Conservation (phyloP, 1,140 invertebrate genomes). For the Phortica variegata region DNA sequence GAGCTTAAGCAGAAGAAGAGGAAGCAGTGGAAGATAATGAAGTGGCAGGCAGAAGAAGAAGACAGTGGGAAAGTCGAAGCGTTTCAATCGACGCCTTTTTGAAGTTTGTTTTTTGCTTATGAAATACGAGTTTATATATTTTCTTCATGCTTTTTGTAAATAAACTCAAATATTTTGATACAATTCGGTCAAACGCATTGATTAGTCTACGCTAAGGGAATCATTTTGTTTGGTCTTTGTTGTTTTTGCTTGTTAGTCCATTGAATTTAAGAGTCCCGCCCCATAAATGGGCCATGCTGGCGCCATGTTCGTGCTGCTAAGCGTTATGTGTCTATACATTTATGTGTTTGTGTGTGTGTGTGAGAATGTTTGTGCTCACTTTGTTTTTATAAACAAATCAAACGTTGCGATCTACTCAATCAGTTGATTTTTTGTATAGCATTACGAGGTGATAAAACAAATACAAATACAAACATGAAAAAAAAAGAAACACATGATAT, state of each 20-base stretch:
- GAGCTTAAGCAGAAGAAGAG: slow-evolving; percentile 14
- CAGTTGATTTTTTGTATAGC: slow-evolving; percentile 31
- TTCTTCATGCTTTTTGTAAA: too few species aligned
- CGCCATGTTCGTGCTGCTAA: slow-evolving; percentile 29
- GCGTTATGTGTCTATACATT: neutral
- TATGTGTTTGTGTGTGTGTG: slow-evolving; percentile 3
- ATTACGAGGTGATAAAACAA: slow-evolving; percentile 43
- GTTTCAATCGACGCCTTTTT: too few species aligned
- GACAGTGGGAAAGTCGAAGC: neutral
- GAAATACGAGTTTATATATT: too few species aligned
- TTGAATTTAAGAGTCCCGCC: too few species aligned
- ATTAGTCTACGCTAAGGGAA: too few species aligned
- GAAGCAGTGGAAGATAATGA: slow-evolving; percentile 1
- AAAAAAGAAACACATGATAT: too few species aligned
- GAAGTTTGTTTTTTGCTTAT: too few species aligned
- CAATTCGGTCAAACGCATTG: too few species aligned
- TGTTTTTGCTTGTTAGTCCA: slow-evolving; percentile 11
- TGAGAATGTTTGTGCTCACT: slow-evolving; percentile 32
- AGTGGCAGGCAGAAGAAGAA: neutral
- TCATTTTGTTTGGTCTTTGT: too few species aligned
- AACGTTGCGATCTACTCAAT: slow-evolving; percentile 48
- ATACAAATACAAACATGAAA: slow-evolving; percentile 20
- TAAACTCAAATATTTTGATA: too few species aligned
- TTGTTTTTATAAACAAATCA: slow-evolving; percentile 52
- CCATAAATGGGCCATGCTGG: slow-evolving; percentile 47